A percentile compares a stretch with the other conserved stretches of the same genome.
These are phyloP conservation scores for Drosophila sucinea DNA, from an alignment of 1,140 invertebrate species.

Conservation along the genomic window DNA sequence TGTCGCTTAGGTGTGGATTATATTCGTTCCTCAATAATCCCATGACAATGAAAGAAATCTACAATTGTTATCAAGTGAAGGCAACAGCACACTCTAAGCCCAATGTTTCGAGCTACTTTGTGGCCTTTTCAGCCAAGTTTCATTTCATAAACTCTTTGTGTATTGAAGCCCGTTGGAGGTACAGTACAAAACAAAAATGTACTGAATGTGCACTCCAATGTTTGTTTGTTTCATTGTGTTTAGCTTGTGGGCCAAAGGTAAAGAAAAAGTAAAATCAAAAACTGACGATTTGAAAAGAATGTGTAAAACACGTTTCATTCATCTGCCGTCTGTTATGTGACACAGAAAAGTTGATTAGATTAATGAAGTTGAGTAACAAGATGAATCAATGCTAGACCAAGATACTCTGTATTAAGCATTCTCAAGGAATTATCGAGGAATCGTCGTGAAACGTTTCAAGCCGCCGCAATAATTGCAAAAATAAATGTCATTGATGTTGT, in stretches of 20 bases:
- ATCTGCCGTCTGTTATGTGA: not conserved
- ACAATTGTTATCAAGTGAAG: conserved; percentile 8
- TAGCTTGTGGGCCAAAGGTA: not conserved
- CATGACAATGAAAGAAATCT: not conserved
- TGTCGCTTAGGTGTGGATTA: not conserved
- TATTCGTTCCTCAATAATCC: not conserved
- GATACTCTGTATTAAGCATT: no score
- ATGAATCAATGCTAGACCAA: no score
- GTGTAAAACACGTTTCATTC: not conserved
- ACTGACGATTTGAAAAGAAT: not conserved
- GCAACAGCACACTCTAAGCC: no score
- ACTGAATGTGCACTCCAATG: not conserved
- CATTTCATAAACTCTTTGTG: conserved; percentile 5
- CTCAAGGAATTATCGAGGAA: no score
- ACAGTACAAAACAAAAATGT: not conserved
- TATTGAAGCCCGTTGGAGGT: conserved; percentile 4
- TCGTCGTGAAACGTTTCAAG: no score
- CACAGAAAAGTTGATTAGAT: not conserved
- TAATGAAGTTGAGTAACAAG: not conserved
- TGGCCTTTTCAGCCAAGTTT: conserved; percentile 2
- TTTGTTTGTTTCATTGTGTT: conserved; percentile 3
- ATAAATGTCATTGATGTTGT: no score
- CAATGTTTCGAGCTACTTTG: not conserved
- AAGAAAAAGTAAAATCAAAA: conserved; percentile 8
- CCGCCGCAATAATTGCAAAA: no score